phyloP scores from a whole-genome alignment of 2,888 invertebrate species.

The Cistogaster globosa region DNA sequence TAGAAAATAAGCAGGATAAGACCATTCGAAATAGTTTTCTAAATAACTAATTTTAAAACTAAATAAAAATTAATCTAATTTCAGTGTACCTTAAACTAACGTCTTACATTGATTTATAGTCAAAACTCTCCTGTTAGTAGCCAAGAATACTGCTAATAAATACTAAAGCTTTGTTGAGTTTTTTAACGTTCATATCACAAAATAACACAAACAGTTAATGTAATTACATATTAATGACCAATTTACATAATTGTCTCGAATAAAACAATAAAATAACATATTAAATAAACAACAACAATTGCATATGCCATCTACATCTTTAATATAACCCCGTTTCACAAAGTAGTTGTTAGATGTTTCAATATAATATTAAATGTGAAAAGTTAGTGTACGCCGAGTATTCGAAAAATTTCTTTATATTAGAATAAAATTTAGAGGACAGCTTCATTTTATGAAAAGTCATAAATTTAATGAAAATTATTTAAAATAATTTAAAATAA shows the following conservation, averaged over 20 bases:
- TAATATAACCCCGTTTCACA: neutral
- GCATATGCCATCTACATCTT: conserved; percentile 1
- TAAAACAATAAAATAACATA: conserved; percentile 78
- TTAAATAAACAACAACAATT: conserved; percentile 73
- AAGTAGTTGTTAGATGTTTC: conserved; percentile 12
- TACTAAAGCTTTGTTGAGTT: conserved; percentile 6
- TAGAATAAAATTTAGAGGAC: no score
- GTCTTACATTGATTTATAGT: no score
- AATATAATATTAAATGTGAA: neutral
- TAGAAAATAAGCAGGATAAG: no score
- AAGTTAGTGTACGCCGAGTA: neutral
- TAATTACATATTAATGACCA: conserved; percentile 75
- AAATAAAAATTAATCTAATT: no score
- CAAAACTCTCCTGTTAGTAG: neutral
- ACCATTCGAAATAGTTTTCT: no score
- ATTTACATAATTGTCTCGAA: conserved; percentile 76
- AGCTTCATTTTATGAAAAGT: no score
- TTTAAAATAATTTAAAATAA: no score
- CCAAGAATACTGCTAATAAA: neutral
- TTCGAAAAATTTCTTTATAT: neutral
- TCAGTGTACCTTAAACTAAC: no score
- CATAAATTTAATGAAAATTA: no score
- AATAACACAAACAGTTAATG: conserved; percentile 49
- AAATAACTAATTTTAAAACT: no score
- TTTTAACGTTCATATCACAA: conserved; percentile 42